Evolutionary conservation across 2,888 invertebrate genomes (phyloP).

Genomic region (Mycogona germanica): DNA sequence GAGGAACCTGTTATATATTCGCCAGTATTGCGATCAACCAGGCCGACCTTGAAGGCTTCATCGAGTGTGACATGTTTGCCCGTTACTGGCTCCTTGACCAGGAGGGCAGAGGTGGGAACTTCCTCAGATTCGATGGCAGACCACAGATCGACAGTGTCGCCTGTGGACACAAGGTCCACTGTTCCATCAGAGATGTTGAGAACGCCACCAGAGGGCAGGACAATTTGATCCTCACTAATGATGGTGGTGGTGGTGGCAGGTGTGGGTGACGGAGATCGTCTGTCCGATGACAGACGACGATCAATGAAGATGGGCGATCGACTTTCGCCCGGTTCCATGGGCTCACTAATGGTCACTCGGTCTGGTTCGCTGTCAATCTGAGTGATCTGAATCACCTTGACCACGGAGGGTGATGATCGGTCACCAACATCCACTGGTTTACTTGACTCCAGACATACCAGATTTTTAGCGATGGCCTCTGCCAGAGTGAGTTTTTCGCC

Average conservation of each 20-base stretch:
- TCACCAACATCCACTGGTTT: slow-evolving; percentile 20
- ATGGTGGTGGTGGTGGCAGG: neutral
- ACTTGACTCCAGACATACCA: slow-evolving; percentile 46
- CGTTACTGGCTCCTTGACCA: slow-evolving; percentile 54
- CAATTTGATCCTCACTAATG: slow-evolving; percentile 43
- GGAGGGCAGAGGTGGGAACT: slow-evolving; percentile 52
- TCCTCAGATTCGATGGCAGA: slow-evolving; percentile 63
- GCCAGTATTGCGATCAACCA: slow-evolving; percentile 57
- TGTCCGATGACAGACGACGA: too few relatives aligned
- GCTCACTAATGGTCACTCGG: slow-evolving; percentile 53
- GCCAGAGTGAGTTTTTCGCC: slow-evolving; percentile 48
- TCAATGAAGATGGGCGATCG: neutral
- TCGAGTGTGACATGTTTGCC: slow-evolving; percentile 67
- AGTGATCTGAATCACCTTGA: slow-evolving; percentile 52
- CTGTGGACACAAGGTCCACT: slow-evolving; percentile 56
- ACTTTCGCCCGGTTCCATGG: neutral
- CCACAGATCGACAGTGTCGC: slow-evolving; percentile 45
- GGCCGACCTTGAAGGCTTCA: slow-evolving; percentile 64
- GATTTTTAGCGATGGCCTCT: slow-evolving; percentile 53
- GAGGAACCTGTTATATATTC: slow-evolving; percentile 49
- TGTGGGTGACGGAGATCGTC: slow-evolving; percentile 35
- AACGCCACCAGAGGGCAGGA: slow-evolving; percentile 57
- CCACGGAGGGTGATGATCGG: neutral
- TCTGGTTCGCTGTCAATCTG: slow-evolving; percentile 57
- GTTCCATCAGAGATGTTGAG: slow-evolving; percentile 64